phyloP scores from a whole-genome alignment of 1,140 invertebrate genomes.

The Laupala kohalensis region DNA sequence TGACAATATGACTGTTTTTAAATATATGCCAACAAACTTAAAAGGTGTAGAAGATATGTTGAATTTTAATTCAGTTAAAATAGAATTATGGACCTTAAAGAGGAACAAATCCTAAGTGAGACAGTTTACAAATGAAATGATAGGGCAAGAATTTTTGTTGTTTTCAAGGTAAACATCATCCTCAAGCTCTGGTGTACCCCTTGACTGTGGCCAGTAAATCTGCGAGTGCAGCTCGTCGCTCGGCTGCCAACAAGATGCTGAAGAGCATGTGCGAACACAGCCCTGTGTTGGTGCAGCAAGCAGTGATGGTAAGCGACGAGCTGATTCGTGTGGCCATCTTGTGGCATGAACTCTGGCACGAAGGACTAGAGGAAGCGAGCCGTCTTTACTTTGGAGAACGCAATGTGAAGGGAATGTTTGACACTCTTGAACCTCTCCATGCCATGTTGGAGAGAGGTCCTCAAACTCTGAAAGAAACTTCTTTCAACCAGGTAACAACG shows the following conservation, averaged over 20 bases:
- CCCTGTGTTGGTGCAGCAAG: constrained; percentile 80
- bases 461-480: constrained; percentile 91
- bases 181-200: constrained; percentile 90
- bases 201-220: constrained; percentile 96
- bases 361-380: constrained; percentile 95
- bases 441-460: constrained; percentile 85
- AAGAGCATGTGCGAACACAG: constrained; percentile 93
- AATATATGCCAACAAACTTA: too few relatives aligned
- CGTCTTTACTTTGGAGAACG: constrained; percentile 90
- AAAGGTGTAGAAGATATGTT: too few relatives aligned
- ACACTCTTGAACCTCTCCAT: constrained; percentile 88
- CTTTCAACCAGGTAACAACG: constrained; percentile 68
- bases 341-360: constrained; percentile 99
- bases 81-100: too few relatives aligned
- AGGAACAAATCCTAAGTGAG: too few relatives aligned
- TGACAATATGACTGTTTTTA: too few relatives aligned
- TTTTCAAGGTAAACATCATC: constrained; percentile 49
- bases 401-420: constrained; percentile 91
- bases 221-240: constrained; percentile 61
- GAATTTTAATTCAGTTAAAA: too few relatives aligned
- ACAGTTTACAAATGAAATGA: too few relatives aligned
- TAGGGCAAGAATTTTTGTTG: too few relatives aligned
- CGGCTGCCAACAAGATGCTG: constrained; percentile 88
- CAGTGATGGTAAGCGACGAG: constrained; percentile 85
- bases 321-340: constrained; percentile 95